These are phyloP conservation scores for Crocuta crocuta DNA, from an alignment of 2,113 vertebrate genomes.

Conservation along the genomic window DNA sequence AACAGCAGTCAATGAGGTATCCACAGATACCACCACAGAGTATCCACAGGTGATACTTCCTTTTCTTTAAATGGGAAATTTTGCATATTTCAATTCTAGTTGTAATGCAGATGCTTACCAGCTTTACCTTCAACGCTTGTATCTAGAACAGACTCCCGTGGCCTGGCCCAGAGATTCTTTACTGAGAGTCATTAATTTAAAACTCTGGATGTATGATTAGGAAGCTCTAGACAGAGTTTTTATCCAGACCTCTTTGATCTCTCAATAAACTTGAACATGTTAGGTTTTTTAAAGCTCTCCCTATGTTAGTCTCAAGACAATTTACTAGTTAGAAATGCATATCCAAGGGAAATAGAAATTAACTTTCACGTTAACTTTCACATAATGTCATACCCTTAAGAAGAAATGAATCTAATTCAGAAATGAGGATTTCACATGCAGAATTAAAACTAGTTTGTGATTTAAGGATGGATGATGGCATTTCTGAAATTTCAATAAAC, in stretches of 20 bases:
- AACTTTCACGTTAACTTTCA: constrained; percentile 65
- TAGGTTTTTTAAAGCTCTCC: constrained; percentile 57
- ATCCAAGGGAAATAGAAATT: constrained; percentile 62
- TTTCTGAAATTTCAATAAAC: constrained; percentile 48
- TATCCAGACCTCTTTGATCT: constrained; percentile 67
- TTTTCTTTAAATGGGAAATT: not conserved
- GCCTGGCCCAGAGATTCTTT: constrained; percentile 32
- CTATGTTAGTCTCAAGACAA: constrained; percentile 53
- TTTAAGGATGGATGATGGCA: not conserved
- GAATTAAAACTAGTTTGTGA: constrained; percentile 55
- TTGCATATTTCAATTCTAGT: not conserved
- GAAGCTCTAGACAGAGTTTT: constrained; percentile 51
- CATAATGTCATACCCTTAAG: constrained; percentile 60
- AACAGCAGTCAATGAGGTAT: not conserved
- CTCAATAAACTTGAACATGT: constrained; percentile 65
- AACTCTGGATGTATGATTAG: constrained; percentile 54
- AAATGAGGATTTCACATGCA: constrained; percentile 31
- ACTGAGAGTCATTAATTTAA: constrained; percentile 59
- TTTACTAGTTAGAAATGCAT: constrained; percentile 61
- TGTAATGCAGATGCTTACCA: not conserved
- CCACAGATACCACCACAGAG: not conserved
- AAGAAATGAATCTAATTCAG: constrained; percentile 64
- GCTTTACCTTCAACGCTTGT: not conserved
- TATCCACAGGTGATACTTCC: not conserved
- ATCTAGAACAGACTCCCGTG: not conserved